Base-by-base conservation (phyloP, 2,797 vertebrate genomes). In the Lemur catta region DNA sequence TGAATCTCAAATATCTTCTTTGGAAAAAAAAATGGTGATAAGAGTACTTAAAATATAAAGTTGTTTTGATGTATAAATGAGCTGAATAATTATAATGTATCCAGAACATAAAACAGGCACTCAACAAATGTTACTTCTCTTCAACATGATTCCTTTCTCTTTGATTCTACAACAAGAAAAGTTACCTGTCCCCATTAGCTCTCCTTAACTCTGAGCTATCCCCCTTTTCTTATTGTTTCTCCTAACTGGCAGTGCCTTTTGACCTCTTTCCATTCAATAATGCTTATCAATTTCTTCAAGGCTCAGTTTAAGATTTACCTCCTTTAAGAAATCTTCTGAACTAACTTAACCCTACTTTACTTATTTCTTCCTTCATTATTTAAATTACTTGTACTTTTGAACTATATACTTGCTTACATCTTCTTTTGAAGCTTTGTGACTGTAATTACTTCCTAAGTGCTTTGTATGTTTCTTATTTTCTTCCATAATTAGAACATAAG, bases 371-470 rank as follows among this genome's bases (percentile, higher is more conserved):
- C 35, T 33, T 55, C 38, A 48, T 72, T 46, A 93, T 38, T 93
- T 89, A 93, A 84, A 84, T 78, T 48, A 33, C 38, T 76, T 78
- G 30, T 78, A 72, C 72, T 95, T 89, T 84, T 85, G 93, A 95
- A 41, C 52, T 72, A 78, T 38, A 78, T 22, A 55, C 26, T 72
- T 93, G 63, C 7, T 84, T 78, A 92, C 3, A 61, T 13, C 2
- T 61, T 78, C 52, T 71, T 72, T 55, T 74, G 22, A 78, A 93
- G 46, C 11, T 93, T 63, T 72, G 4, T 55, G 52, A 69, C 41
- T 84, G 15, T 59, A 89, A 84, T 93, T 79, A 57, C 63, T 76
- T 38, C 11, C 71, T 84, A 55, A 57, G 28, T 71, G 35, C 11
- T 84, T 46, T 71, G 14, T 35, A 87, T 22, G 3, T 59, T 52